Evolutionary conservation across 2,888 invertebrate genomes (phyloP).

Genomic region (Allolobophora icterica): DNA sequence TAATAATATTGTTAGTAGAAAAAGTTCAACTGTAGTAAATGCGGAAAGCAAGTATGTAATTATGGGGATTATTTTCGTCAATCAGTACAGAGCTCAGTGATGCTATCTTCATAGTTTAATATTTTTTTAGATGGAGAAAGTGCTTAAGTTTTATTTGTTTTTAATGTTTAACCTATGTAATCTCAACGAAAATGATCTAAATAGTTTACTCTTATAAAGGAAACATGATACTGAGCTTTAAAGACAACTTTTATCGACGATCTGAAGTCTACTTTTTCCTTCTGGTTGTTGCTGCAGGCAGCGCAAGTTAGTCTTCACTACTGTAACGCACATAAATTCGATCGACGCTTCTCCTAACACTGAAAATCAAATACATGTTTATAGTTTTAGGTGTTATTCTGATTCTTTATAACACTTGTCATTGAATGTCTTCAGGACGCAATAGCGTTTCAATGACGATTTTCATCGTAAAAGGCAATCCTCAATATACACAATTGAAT

Average conservation of each 20-base stretch:
- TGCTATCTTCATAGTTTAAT: neutral
- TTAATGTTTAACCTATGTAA: neutral
- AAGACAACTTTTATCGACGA: constrained; percentile 9
- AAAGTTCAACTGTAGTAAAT: too few relatives aligned
- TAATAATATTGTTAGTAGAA: too few relatives aligned
- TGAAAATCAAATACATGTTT: neutral
- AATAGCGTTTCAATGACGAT: neutral
- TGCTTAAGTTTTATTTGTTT: constrained; percentile 2
- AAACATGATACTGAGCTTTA: neutral
- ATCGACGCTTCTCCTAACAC: neutral
- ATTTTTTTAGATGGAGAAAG: neutral
- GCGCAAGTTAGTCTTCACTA: constrained; percentile 9
- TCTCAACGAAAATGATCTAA: neutral
- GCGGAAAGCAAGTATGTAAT: neutral
- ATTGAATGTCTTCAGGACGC: neutral
- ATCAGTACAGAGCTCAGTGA: neutral
- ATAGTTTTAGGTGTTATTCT: neutral
- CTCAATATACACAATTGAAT: neutral
- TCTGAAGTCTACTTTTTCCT: neutral
- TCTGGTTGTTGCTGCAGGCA: constrained; percentile 6
- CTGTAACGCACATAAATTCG: neutral
- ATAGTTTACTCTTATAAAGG: neutral
- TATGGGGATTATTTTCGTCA: neutral
- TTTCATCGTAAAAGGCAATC: neutral
- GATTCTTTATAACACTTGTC: neutral